Evolutionary conservation across 2,888 invertebrate species (phyloP).

Genomic region (Ophion slaviceki): DNA sequence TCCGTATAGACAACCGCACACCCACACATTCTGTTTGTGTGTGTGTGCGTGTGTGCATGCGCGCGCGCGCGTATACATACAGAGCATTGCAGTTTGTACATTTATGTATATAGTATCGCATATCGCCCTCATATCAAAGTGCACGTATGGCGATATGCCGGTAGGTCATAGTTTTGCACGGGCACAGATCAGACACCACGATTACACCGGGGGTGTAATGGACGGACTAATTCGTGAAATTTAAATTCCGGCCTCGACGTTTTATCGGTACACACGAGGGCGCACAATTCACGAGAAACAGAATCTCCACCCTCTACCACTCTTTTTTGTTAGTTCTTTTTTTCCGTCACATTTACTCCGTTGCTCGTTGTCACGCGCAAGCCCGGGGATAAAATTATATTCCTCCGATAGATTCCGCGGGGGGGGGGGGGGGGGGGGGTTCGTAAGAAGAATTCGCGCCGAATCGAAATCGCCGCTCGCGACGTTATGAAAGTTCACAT

Average conservation of each 20-base stretch:
- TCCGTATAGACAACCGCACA: constrained; percentile 1
- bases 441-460: too few species aligned
- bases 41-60: neutral
- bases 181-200: constrained; percentile 75
- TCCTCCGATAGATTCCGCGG: neutral
- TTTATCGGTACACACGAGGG: constrained; percentile 56
- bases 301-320: neutral
- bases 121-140: neutral
- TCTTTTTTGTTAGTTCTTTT: constrained; percentile 9
- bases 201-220: constrained; percentile 81
- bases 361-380: neutral
- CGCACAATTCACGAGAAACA: constrained; percentile 5
- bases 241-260: constrained; percentile 82
- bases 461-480: too few species aligned
- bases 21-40: neutral
- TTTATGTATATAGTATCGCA: constrained; percentile 8
- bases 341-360: neutral
- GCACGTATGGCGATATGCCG: constrained; percentile 33
- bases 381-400: neutral
- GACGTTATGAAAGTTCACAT: too few species aligned
- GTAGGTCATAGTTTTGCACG: constrained; percentile 35
- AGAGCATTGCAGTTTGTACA: constrained; percentile 4
- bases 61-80: neutral
- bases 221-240: constrained; percentile 83
- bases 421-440: too few species aligned